Evolutionary conservation across 2,113 vertebrate species (phyloP).

Genomic region (Apaloderma vittatum): DNA sequence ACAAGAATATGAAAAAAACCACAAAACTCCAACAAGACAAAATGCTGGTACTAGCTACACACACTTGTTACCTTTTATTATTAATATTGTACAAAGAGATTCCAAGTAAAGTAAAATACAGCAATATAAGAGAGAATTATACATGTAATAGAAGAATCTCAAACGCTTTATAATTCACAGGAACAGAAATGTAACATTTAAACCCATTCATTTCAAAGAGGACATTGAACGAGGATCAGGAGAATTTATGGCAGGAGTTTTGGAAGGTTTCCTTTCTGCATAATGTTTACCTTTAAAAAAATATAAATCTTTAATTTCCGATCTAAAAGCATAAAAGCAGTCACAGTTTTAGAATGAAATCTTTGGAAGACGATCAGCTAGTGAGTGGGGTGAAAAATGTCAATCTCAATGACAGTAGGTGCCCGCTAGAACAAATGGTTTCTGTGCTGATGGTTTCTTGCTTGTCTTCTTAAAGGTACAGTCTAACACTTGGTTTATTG

Average conservation of each 20-base stretch:
- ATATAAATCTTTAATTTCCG: neutral
- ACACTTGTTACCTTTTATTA: neutral
- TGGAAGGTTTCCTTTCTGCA: neutral
- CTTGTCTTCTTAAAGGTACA: neutral
- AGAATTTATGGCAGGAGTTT: neutral
- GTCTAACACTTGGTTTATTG: neutral
- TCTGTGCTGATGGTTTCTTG: neutral
- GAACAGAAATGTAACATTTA: neutral
- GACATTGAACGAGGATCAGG: neutral
- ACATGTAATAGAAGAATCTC: slow-evolving; percentile 11
- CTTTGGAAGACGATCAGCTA: neutral
- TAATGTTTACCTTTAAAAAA: neutral
- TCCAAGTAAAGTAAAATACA: neutral
- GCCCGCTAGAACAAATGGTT: neutral
- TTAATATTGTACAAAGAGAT: slow-evolving; percentile 27
- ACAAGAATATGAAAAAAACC: neutral
- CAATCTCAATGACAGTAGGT: neutral
- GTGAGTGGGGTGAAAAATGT: slow-evolving; percentile 18
- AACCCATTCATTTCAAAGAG: slow-evolving; percentile 26
- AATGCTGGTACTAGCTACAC: neutral
- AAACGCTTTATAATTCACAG: neutral
- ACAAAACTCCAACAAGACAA: neutral
- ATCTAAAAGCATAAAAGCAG: neutral
- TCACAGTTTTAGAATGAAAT: neutral
- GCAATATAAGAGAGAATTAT: neutral